Evolutionary conservation across 2,888 invertebrate species (phyloP), one percentile per base, ranked within the genome.

Genomic region (Pristionchus entomophagus): DNA sequence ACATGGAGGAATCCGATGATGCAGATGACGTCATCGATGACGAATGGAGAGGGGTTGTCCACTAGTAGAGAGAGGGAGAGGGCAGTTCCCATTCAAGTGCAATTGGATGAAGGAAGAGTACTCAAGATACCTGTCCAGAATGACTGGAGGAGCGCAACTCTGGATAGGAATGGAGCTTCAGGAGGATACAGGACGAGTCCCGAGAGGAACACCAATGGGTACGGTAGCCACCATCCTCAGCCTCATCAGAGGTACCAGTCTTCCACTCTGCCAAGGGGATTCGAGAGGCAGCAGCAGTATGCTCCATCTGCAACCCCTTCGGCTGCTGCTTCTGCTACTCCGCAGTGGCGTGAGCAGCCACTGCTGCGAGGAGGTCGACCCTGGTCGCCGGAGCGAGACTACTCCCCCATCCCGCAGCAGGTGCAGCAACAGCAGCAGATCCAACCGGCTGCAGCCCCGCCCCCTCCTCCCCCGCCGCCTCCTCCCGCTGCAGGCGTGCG

Each of bases 41-140:
- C 17, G 6, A 45, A 45, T 14, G 73, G 73, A 41, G 73, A 45
- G 1, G 73, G 73, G n/a, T 5, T 19, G 5, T 3, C 35, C 1
- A 41, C 38, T 10, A 26, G 82, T 19, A 26, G 53, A 26, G 65
- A 38, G 32, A 65, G 84, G 65, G 84, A 73, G 41, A 32, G 80
- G 35, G 62, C 38, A 12, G 62, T 85, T 26, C 85, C 85, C n/a
- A 80, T 85, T 19, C 85, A 85, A 38, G 85, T 85, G 1, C 51
- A 56, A 22, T 22, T 85, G 38, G 85, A 85, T 77, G 53, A 77
- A n/a, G 85, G 56, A 38, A n/a, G 85, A 35, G 77, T 85, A 49
- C 38, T 85, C 26, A 85, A 49, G 35, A 85, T 85, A 59, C 85
- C 85, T 2, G 35, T 56, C 12, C 85, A 85, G 45, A 35, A 17